Evolutionary conservation across 2,113 vertebrate species (phyloP).

Genomic region (Pomatorhinus ruficollis): DNA sequence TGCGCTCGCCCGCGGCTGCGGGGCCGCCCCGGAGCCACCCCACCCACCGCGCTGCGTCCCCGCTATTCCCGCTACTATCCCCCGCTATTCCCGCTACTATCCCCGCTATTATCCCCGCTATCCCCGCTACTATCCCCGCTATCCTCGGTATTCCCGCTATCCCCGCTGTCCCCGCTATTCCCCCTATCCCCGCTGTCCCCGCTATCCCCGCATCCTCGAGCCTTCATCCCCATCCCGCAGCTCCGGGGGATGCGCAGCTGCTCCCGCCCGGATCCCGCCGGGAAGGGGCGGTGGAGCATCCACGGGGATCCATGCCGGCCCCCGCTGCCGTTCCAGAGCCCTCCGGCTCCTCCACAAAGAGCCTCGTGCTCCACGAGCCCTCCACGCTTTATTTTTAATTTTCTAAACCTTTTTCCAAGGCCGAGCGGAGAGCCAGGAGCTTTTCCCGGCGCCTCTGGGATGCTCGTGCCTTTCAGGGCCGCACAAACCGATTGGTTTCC

Average conservation of each 20-base stretch:
- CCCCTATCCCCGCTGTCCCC: not conserved
- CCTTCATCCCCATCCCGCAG: not conserved
- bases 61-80: no score
- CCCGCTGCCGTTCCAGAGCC: fast-evolving
- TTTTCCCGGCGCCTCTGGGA: not conserved
- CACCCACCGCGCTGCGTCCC: not conserved
- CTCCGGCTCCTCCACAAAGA: not conserved
- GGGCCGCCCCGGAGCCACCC: fast-evolving
- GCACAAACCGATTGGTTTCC: not conserved
- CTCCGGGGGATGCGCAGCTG: not conserved
- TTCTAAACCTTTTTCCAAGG: not conserved
- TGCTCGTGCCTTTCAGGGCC: not conserved
- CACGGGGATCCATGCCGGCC: fast-evolving
- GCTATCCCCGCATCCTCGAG: no score
- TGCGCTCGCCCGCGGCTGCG: fast-evolving
- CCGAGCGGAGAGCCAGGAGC: not conserved
- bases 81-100: not conserved
- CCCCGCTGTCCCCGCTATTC: not conserved
- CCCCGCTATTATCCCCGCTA: not conserved
- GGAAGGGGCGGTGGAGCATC: not conserved
- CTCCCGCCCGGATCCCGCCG: not conserved
- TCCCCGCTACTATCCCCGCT: no score
- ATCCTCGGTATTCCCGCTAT: no score
- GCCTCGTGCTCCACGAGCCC: not conserved
- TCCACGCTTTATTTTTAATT: not conserved